Evolutionary conservation across 2,888 invertebrate species (phyloP).

Genomic region (Periphyllus acericola): DNA sequence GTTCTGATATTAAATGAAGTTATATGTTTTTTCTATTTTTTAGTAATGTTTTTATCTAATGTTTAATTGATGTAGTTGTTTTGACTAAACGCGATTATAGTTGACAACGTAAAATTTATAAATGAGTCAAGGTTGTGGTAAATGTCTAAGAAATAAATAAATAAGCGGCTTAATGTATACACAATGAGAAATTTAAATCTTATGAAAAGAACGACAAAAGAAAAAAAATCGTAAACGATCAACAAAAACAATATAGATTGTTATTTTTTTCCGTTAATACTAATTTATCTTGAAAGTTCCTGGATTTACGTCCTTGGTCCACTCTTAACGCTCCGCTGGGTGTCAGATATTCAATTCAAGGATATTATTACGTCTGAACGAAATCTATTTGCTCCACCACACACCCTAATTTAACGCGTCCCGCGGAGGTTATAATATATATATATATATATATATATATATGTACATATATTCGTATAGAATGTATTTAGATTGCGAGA

Average conservation of each 20-base stretch:
- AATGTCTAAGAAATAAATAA: slow-evolving; percentile 18
- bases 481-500: neutral
- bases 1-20: neutral
- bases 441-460: too few relatives aligned
- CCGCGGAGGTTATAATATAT: neutral
- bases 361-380: neutral
- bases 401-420: neutral
- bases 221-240: neutral
- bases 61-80: neutral
- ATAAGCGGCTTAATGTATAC: neutral
- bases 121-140: slow-evolving; percentile 53
- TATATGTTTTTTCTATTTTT: slow-evolving; percentile 19
- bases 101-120: neutral
- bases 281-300: slow-evolving; percentile 44
- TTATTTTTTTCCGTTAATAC: slow-evolving; percentile 29
- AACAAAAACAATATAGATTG: slow-evolving; percentile 25
- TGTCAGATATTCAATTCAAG: slow-evolving; percentile 45
- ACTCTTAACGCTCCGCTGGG: slow-evolving; percentile 45
- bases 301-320: slow-evolving; percentile 56
- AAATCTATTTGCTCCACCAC: neutral
- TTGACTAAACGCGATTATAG: slow-evolving; percentile 6
- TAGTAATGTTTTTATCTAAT: neutral
- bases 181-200: slow-evolving; percentile 18
- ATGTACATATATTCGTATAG: too few relatives aligned
- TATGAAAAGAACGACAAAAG: neutral